Evolutionary conservation across 2,113 vertebrate species (phyloP).

Genomic region (Donacobius atricapilla): DNA sequence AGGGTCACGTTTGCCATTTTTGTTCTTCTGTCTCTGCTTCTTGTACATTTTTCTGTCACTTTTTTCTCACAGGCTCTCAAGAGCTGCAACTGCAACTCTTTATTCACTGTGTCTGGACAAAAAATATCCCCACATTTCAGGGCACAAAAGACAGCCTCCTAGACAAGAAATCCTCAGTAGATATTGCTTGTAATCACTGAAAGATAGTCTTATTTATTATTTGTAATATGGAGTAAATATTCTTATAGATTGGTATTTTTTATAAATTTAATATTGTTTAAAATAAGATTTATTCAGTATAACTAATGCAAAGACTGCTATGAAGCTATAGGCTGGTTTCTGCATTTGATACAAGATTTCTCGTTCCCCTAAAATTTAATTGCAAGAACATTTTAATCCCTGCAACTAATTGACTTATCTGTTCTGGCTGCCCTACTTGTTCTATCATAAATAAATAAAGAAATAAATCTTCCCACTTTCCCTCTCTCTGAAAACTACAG

Average conservation of each 20-base stretch:
- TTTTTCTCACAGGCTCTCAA: neutral
- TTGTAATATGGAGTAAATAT: accelerated
- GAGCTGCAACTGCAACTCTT: neutral
- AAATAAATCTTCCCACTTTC: neutral
- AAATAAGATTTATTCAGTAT: neutral
- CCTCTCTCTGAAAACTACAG: neutral
- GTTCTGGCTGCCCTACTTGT: neutral
- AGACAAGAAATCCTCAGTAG: neutral
- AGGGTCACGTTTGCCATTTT: neutral
- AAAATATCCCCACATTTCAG: neutral
- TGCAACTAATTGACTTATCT: neutral
- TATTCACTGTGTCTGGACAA: neutral
- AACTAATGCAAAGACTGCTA: neutral
- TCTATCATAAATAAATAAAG: neutral
- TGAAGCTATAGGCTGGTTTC: neutral
- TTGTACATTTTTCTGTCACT: neutral
- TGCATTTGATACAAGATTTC: neutral
- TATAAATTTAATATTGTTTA: neutral
- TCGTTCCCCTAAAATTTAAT: neutral
- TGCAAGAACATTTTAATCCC: neutral
- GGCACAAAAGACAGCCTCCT: neutral
- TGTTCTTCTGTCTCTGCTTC: neutral
- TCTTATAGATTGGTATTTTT: neutral
- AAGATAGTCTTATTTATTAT: neutral
- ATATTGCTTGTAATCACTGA: neutral